Evolutionary conservation across 2,888 invertebrate species (phyloP).

Genomic region (Quadroppia sp.): DNA sequence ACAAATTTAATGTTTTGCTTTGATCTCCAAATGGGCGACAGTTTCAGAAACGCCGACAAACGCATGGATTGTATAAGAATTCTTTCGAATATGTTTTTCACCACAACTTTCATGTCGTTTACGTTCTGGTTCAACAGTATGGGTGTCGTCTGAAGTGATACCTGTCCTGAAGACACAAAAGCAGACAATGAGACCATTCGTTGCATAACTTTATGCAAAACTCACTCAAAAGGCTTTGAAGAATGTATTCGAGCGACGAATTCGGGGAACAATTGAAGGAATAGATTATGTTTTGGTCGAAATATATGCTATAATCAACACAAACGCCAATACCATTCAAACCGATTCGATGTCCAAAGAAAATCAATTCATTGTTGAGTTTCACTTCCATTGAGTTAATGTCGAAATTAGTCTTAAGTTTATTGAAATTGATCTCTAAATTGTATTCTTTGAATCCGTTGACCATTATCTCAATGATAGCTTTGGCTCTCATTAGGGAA

Average conservation of each 20-base stretch:
- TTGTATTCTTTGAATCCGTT: constrained; percentile 6
- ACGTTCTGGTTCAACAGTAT: background rate
- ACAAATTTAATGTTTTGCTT: constrained; percentile 16
- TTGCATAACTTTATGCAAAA: background rate
- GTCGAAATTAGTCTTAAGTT: constrained; percentile 26
- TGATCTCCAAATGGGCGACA: constrained; percentile 11
- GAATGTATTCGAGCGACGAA: background rate
- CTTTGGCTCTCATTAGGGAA: constrained; percentile 21
- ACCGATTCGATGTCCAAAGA: constrained; percentile 12
- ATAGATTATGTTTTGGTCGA: background rate
- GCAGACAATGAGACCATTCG: background rate
- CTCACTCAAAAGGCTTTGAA: constrained; percentile 1
- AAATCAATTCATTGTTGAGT: background rate
- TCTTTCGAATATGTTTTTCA: constrained; percentile 30
- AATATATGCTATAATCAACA: constrained; percentile 10
- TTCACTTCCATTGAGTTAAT: background rate
- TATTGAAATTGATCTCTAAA: constrained; percentile 17
- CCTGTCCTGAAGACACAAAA: background rate
- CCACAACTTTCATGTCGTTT: background rate
- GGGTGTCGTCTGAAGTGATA: background rate
- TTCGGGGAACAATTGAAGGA: constrained; percentile 28
- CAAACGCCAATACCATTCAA: background rate
- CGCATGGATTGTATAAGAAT: constrained; percentile 32
- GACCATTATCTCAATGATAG: background rate
- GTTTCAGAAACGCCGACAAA: constrained; percentile 2